Evolutionary conservation across 2,888 invertebrate species (phyloP), one percentile per base, ranked within the genome.

Genomic region (Thysanoteuthis rhombus): DNA sequence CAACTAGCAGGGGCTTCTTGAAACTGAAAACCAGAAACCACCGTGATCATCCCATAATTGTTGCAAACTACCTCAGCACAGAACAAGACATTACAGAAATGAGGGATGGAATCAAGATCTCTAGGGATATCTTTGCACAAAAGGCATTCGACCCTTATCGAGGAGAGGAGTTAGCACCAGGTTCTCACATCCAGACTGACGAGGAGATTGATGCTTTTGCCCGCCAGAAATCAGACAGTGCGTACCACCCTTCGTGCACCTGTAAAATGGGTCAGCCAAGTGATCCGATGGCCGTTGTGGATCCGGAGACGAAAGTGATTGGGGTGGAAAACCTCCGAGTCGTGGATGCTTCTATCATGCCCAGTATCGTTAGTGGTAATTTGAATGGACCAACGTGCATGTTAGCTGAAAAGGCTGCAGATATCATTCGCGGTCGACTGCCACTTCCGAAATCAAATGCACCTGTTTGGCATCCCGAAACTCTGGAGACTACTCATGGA

Each of bases 31-130:
- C 98, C 94, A 97, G 97, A 0, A 98, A 99, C 97, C 98, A 98
- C 0, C 97, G 98, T 42, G 98, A 98, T 93, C 98, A 98, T 97
- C 99, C 99, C 0, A 96, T 98, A 47, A 98, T 99, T 97, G 98
- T 99, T 97, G 98, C 99, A 3, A 99, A 99, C 96, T 99, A 99
- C 97, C 98, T 99, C 94, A 97, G 98, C 89, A 97, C 98, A 6
- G 96, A 97, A 1, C 97, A 97, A 92, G 98, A 98, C 96, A 96
- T 98, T 28, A 93, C 94, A 75, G 97, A 97, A 75, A 95, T 97
- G 95, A 94, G 96, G 47, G 95, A 95, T 36, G 94, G 95, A 90
- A 94, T 97, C 38, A 95, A 95, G 89, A 95, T 96, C 32, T 94
- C 96, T 1, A 94, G 97, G 89, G 97, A 97, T 94, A 96, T 97